Conservation (phyloP, 1,140 invertebrate species). For the Drosophila tsacasi region DNA sequence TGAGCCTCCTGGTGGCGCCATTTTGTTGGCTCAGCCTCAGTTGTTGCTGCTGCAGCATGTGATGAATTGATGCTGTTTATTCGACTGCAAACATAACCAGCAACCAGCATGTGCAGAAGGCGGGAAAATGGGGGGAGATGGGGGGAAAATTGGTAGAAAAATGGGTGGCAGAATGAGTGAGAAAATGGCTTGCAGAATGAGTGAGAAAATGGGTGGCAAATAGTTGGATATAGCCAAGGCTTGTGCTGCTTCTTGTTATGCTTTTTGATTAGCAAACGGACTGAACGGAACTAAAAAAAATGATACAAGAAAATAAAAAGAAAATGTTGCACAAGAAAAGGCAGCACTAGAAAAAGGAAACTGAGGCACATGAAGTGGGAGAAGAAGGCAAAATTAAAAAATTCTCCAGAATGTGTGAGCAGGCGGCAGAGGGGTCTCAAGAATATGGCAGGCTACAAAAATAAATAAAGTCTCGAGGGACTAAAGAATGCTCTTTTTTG, state of each 20-base stretch:
- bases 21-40: conserved; percentile 31
- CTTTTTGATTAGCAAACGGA: conserved; percentile 77
- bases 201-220: conserved; percentile 9
- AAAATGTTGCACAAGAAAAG: conserved; percentile 36
- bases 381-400: conserved; percentile 66
- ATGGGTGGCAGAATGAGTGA: neutral
- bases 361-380: conserved; percentile 11
- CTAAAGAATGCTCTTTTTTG: neutral
- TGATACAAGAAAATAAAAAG: neutral
- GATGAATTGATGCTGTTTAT: conserved; percentile 83
- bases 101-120: conserved; percentile 61
- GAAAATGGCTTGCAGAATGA: neutral
- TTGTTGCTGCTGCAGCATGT: conserved; percentile 55
- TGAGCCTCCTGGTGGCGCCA: conserved; percentile 21
- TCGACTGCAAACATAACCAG: conserved; percentile 80
- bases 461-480: too few species aligned
- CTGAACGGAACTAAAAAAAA: conserved; percentile 13
- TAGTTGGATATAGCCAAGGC: neutral
- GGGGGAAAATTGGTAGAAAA: neutral
- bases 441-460: neutral
- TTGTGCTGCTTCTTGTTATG: conserved; percentile 58
- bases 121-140: neutral
- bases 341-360: neutral
- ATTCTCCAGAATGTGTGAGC: conserved; percentile 30
- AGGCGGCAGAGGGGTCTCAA: conserved; percentile 10